Evolutionary conservation across 2,888 invertebrate genomes (phyloP).

Genomic region (Julus scanicus): DNA sequence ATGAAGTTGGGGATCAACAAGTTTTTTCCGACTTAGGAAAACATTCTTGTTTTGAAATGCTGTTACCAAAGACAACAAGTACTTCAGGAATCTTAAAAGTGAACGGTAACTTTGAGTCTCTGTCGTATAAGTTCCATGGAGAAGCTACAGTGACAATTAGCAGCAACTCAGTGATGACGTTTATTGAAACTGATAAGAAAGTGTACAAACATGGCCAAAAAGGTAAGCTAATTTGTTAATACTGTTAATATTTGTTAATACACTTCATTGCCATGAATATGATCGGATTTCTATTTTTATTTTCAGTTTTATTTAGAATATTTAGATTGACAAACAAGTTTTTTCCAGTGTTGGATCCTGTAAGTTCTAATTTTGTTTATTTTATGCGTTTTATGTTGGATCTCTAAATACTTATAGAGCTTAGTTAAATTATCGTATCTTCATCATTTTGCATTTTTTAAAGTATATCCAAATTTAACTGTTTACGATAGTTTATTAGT

Average conservation of each 20-base stretch:
- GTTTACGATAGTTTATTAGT: too few relatives aligned
- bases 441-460: too few relatives aligned
- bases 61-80: not conserved
- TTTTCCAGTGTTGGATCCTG: not conserved
- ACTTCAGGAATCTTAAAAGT: not conserved
- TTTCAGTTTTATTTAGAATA: not conserved
- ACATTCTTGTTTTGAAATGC: not conserved
- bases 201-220: slow-evolving; percentile 43
- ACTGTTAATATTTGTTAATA: not conserved
- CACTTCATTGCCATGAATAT: too few relatives aligned
- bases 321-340: not conserved
- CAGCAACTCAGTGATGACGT: not conserved
- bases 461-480: too few relatives aligned
- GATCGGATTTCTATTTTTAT: not conserved
- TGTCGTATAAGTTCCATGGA: not conserved
- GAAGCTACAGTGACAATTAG: slow-evolving; percentile 3
- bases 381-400: too few relatives aligned
- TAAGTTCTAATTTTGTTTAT: not conserved
- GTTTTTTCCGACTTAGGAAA: not conserved
- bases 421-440: too few relatives aligned
- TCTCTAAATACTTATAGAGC: too few relatives aligned
- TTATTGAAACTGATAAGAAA: slow-evolving; percentile 46
- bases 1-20: not conserved
- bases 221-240: not conserved
- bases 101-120: not conserved